Evolutionary conservation across 1,140 invertebrate genomes (phyloP), one percentile per base, ranked within the genome.

Genomic region (Drosophila truncata): DNA sequence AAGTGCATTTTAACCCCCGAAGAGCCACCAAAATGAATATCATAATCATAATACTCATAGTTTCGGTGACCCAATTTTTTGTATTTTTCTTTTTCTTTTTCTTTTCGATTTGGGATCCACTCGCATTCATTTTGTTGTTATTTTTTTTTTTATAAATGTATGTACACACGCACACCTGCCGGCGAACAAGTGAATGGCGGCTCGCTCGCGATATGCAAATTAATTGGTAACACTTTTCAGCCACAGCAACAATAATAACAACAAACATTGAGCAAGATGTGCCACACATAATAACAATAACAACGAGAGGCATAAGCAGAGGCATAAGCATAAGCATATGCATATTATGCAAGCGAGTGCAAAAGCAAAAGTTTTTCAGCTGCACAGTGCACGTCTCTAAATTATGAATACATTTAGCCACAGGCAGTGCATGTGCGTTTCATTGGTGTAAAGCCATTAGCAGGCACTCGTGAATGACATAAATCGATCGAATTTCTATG

Each of bases 211-310:
- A 88, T 87, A 87, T 87, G 84, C 85, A 87, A 87, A 87, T 87
- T 87, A 87, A 87, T 87, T 87, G 83, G 84, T 87, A 87, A 86
- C 83, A 86, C 75, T 87, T 86, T 86, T 65, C 64, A 62, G 61
- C 57, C 46, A 18, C 10, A 82, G 58, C 35, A 50, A 42, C 66
- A 82, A 50, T 54, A 59, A 59, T 50, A 46, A 44, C 57, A 37
- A 55, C 52, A 46, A 71, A 49, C 74, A 77, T 77, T 77, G 73
- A 78, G 74, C 57, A 77, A 77, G 73, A 59, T 76, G 52, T 55
- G 73, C 71, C 71, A 55, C 73, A 77, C 47, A 61, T 47, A 67
- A 49, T 47, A 79, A 75, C 49, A 84, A 60, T 57, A 79, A 58
- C 64, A 80, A 33, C 64, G 59, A 55, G 59, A 55, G 74, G 52